phyloP scores from a whole-genome alignment of 2,888 invertebrate genomes.

The Aphrophora alni region DNA sequence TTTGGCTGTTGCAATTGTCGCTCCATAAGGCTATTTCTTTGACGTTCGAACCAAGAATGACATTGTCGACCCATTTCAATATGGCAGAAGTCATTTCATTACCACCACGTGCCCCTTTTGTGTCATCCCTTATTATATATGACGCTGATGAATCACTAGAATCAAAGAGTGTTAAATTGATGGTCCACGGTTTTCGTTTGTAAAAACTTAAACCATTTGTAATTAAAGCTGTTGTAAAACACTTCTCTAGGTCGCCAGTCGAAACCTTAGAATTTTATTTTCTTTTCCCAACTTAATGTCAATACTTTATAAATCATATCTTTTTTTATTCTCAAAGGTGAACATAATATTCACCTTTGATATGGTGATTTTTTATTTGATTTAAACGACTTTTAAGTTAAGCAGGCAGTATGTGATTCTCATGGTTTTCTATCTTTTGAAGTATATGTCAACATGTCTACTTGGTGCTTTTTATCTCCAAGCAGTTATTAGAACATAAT shows the following conservation, averaged over 20 bases:
- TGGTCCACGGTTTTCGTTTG: conserved; percentile 32
- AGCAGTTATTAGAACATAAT: no score
- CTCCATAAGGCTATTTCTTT: conserved; percentile 27
- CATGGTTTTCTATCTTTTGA: no score
- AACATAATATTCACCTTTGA: conserved; percentile 4
- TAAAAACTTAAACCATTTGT: conserved; percentile 35
- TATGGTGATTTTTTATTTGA: not conserved
- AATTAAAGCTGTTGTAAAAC: conserved; percentile 22
- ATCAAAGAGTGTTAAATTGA: conserved; percentile 30
- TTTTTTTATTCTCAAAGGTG: conserved; percentile 16
- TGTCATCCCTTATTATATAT: conserved; percentile 48
- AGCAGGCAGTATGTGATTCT: no score
- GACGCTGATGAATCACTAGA: conserved; percentile 15
- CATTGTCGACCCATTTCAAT: conserved; percentile 44
- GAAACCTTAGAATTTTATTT: conserved; percentile 16
- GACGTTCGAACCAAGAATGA: conserved; percentile 19
- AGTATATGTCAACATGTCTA: no score
- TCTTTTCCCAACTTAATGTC: conserved; percentile 4
- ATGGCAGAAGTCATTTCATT: conserved; percentile 49
- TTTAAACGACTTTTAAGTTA: not conserved
- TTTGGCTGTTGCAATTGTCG: conserved; percentile 27
- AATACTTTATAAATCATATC: conserved; percentile 23
- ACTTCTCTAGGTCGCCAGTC: conserved; percentile 35
- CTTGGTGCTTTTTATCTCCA: no score
- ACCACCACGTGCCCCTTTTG: conserved; percentile 44